A percentile compares a stretch with the other conserved stretches of the same genome.
phyloP scores from a whole-genome alignment of 2,888 invertebrate genomes.

The Argyresthia albistria region DNA sequence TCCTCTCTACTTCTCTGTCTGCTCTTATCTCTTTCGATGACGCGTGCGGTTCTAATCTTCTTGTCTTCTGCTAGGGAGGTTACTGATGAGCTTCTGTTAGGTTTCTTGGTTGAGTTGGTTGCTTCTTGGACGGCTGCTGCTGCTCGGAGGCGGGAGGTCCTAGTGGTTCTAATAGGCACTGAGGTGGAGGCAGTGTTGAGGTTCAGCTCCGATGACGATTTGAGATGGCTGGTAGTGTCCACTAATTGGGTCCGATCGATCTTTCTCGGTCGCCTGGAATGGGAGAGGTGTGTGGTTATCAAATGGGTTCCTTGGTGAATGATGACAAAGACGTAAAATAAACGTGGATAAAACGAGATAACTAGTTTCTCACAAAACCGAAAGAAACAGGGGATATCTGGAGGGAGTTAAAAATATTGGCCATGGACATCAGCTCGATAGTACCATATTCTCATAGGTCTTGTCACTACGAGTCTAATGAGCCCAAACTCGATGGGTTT shows the following conservation, averaged over 20 bases:
- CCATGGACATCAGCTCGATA: no score
- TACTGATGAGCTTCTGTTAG: conserved; percentile 55
- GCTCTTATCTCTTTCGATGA: conserved; percentile 59
- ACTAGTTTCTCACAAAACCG: no score
- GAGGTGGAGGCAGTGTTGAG: conserved; percentile 54
- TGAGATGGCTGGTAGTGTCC: conserved; percentile 41
- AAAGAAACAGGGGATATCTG: no score
- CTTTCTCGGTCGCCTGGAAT: conserved; percentile 54
- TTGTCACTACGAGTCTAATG: no score
- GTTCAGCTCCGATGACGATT: conserved; percentile 63
- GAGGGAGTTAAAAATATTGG: no score
- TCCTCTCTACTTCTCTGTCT: conserved; percentile 42
- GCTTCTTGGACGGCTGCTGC: conserved; percentile 54
- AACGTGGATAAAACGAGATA: no score
- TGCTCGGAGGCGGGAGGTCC: conserved; percentile 80
- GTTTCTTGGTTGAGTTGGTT: conserved; percentile 39
- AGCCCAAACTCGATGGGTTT: no score
- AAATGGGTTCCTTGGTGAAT: no score
- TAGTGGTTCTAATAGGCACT: conserved; percentile 77
- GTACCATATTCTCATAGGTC: no score
- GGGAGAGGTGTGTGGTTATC: conserved; percentile 9
- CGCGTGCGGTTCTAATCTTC: conserved; percentile 46
- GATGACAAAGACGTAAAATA: no score
- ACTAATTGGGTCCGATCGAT: conserved; percentile 39
- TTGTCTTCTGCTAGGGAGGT: conserved; percentile 50